Percentiles rank a stretch among this genome's conserved stretches.
Evolutionary conservation across 2,888 invertebrate species (phyloP).

Genomic region (Stratiomys singularior): DNA sequence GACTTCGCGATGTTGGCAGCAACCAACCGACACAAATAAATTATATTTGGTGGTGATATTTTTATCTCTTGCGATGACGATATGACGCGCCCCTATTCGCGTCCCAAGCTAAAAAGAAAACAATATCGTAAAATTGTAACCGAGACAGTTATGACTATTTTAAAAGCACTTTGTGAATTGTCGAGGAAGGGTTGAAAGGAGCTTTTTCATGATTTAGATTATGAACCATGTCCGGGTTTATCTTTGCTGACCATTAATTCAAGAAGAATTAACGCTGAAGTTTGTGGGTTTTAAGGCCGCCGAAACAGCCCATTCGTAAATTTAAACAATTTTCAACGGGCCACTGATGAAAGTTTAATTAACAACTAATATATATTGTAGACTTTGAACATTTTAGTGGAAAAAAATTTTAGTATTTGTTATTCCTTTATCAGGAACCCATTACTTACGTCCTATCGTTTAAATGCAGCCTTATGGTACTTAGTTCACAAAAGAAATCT

Average conservation of each 20-base stretch:
- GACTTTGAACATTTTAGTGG: too few species aligned
- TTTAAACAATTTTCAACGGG: too few species aligned
- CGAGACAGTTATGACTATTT: constrained; percentile 23
- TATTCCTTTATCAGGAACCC: too few species aligned
- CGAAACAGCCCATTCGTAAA: too few species aligned
- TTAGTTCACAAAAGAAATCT: constrained; percentile 13
- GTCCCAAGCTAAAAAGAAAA: constrained; percentile 21
- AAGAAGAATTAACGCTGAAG: not conserved
- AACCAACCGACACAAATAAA: constrained; percentile 42
- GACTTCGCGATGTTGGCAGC: constrained; percentile 41
- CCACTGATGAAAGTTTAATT: too few species aligned
- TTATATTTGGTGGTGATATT: constrained; percentile 45
- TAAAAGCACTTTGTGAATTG: not conserved
- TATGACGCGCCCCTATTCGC: not conserved
- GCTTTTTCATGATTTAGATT: constrained; percentile 32
- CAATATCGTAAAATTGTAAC: constrained; percentile 42
- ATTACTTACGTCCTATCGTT: not conserved
- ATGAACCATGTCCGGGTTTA: constrained; percentile 11
- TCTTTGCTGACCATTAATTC: constrained; percentile 39
- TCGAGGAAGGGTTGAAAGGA: not conserved
- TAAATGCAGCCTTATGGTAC: not conserved
- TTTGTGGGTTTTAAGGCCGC: too few species aligned
- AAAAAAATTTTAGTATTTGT: too few species aligned
- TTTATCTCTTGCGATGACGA: constrained; percentile 26
- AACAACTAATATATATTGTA: too few species aligned